These are phyloP conservation scores for Geococcyx californianus DNA, from an alignment of 2,113 vertebrate species.

Conservation along the genomic window DNA sequence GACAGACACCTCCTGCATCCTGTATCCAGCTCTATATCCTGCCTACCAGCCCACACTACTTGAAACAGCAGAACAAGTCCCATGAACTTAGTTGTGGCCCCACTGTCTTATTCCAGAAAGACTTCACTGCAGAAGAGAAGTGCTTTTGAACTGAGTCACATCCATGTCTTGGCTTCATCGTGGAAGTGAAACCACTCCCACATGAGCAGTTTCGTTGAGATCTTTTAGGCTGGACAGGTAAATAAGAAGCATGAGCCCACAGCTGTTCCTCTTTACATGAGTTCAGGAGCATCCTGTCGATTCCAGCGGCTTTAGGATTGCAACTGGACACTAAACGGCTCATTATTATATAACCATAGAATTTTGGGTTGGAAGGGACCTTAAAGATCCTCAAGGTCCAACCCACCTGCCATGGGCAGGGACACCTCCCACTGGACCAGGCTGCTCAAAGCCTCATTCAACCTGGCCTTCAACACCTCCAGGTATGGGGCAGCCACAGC, in stretches of 20 bases:
- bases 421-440: too few species aligned
- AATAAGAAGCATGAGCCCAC: background rate
- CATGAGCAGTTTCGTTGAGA: background rate
- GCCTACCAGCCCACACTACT: background rate
- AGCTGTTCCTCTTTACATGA: accelerated
- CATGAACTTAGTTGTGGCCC: too few species aligned
- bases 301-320: background rate
- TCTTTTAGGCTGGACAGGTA: background rate
- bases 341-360: too few species aligned
- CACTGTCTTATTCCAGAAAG: background rate
- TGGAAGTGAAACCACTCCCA: background rate
- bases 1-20: background rate
- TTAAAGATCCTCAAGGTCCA: too few species aligned
- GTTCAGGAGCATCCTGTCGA: background rate
- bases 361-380: too few species aligned
- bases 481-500: too few species aligned
- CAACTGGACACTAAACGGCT: background rate
- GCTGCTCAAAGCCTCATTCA: too few species aligned
- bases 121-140: background rate
- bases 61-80: background rate
- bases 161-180: background rate
- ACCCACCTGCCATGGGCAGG: too few species aligned
- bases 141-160: background rate
- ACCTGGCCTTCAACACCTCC: too few species aligned
- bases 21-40: background rate